Evolutionary conservation across 2,113 vertebrate species (phyloP), one percentile per base, ranked within the genome.

Genomic region (Colistium nudipinnis): DNA sequence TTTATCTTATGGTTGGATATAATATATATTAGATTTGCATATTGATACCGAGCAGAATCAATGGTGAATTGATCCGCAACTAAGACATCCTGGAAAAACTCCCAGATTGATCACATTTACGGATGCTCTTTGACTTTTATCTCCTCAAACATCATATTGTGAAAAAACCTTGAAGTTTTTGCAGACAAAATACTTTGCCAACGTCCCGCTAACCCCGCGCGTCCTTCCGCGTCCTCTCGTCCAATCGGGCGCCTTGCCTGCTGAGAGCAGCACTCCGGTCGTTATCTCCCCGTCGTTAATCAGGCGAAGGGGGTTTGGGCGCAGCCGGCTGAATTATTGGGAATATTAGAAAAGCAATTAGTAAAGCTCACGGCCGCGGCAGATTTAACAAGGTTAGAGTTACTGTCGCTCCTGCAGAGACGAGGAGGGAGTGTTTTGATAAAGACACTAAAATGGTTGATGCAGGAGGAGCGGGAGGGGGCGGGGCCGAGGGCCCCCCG

Each of bases 331-430:
- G 84, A 91, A 87, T 90, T 83, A 86, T 83, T 81, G 82, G 73
- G 70, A 83, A 87, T 87, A 88, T 86, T 83, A 88, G 88, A 80
- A 88, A 89, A 85, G 83, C 83, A 91, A 89, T 91, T 88, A 86
- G 87, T 36, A 56, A 76, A 80, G 63, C 54, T 20, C 41, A 35
- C 55, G 53, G 62, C 70, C 61, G 65, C 74, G 62, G 24, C 73
- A 4, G 56, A 56, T 82, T 78, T 84, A 87, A 88, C 80, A 54
- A 85, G 88, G 77, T 80, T 75, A 80, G 83, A 84, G 73, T 69
- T 80, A 69, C 74, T 36, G 70, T 55, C 31, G 11, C 49, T 41
- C 4, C 11, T 49, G 62, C 31, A 0, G 47, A 43, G 66, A 66
- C 3, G 22, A 43, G 67, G 59, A 44, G 76, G 67, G 62, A 51